Percentiles rank a stretch among this genome's conserved stretches.
Evolutionary conservation across 2,113 vertebrate species (phyloP).

Genomic region (Dicentrarchus labrax): DNA sequence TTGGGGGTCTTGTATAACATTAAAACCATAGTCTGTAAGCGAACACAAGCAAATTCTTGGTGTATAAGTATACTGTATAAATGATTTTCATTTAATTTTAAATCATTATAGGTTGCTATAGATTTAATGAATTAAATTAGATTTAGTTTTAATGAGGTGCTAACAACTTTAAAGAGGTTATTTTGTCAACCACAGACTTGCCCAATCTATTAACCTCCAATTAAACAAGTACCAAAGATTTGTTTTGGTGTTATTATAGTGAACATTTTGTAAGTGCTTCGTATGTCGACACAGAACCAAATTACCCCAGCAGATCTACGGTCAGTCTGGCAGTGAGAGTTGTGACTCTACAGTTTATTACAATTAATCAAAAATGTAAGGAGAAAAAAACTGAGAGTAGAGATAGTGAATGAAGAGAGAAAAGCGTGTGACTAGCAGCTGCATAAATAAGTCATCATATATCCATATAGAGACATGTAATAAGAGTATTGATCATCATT

Average conservation of each 20-base stretch:
- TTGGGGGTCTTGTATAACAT: not conserved
- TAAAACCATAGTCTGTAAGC: not conserved
- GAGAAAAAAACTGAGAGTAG: slow-evolving; percentile 2
- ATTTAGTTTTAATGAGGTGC: not conserved
- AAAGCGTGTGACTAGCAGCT: slow-evolving; percentile 59
- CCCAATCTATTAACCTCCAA: not conserved
- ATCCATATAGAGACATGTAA: slow-evolving; percentile 57
- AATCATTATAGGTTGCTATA: slow-evolving; percentile 14
- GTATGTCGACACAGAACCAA: not conserved
- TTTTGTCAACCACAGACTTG: slow-evolving; percentile 1
- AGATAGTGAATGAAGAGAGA: slow-evolving; percentile 13
- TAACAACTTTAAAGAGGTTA: not conserved
- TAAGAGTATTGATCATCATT: slow-evolving; percentile 44
- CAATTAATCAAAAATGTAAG: slow-evolving; percentile 1
- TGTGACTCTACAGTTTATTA: slow-evolving; percentile 36
- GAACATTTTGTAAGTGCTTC: not conserved
- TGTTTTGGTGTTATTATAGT: not conserved
- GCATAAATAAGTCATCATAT: slow-evolving; percentile 69
- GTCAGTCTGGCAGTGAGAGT: slow-evolving; percentile 36
- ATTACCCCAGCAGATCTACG: slow-evolving; percentile 2
- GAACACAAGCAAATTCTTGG: not conserved
- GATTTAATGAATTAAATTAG: not conserved
- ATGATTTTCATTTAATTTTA: slow-evolving; percentile 4
- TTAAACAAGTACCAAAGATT: not conserved
- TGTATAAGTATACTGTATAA: not conserved